Conservation (phyloP, 2,888 invertebrate genomes). For the Tipula vernalis region DNA sequence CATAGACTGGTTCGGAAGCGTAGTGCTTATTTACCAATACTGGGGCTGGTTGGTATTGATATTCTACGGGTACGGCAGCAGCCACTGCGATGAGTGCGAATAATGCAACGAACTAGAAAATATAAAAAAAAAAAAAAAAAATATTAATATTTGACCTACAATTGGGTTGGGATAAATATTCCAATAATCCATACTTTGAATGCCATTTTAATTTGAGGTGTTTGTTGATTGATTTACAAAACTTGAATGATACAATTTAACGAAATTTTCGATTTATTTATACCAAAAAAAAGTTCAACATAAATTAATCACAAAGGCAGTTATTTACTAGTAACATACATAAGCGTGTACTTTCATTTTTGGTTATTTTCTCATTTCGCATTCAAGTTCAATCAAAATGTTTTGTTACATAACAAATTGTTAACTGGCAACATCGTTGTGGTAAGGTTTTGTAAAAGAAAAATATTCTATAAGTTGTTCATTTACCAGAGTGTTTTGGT, state of each 20-base stretch:
- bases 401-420: too few relatives aligned
- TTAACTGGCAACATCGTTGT: too few relatives aligned
- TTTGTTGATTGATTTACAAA: background rate
- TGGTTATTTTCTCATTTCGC: background rate
- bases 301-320: background rate
- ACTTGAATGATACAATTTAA: background rate
- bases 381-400: background rate
- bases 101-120: background rate
- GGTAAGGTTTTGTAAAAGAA: background rate
- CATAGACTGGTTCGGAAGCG: too few relatives aligned
- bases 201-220: background rate
- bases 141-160: background rate
- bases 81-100: slow-evolving; percentile 13
- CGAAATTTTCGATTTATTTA: background rate
- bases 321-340: background rate
- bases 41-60: background rate
- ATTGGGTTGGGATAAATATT: background rate
- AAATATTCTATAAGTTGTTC: too few relatives aligned
- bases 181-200: background rate
- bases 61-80: background rate
- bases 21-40: background rate
- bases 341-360: background rate
- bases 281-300: background rate
- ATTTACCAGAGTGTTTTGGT: too few relatives aligned
- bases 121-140: too few relatives aligned